These are phyloP conservation scores for Orbicella faveolata DNA, from an alignment of 64 coral and sea anemone species.

Conservation along the genomic window DNA sequence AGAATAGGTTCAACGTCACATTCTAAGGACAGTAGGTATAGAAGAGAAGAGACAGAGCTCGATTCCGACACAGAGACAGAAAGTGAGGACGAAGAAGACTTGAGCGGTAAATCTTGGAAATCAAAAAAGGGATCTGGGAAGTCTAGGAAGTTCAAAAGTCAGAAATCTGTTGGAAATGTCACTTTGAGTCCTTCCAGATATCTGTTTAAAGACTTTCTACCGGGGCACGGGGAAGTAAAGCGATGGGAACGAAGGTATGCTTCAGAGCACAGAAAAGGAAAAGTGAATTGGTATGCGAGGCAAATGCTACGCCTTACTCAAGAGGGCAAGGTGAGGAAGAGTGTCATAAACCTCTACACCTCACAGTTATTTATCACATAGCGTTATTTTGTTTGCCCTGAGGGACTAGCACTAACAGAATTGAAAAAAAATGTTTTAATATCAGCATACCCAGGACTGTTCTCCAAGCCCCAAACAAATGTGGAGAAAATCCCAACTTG, in stretches of 20 bases:
- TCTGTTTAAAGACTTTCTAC: slow-evolving; percentile 25
- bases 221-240: slow-evolving; percentile 19
- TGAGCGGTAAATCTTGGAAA: background rate
- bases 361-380: too few relatives aligned
- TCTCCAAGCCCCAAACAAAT: too few relatives aligned
- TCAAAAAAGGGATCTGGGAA: background rate
- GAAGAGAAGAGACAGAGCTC: background rate
- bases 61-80: slow-evolving; percentile 30
- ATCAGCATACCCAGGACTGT: too few relatives aligned
- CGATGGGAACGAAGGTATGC: slow-evolving; percentile 46
- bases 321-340: slow-evolving; percentile 36
- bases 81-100: slow-evolving; percentile 13
- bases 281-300: slow-evolving; percentile 70
- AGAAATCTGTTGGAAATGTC: slow-evolving; percentile 23
- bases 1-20: background rate
- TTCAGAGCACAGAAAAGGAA: slow-evolving; percentile 16
- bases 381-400: too few relatives aligned
- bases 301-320: slow-evolving; percentile 57
- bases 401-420: too few relatives aligned
- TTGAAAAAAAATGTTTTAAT: too few relatives aligned
- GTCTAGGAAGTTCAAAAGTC: background rate
- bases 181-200: slow-evolving; percentile 49
- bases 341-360: too few relatives aligned
- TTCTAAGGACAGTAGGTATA: background rate
- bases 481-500: too few relatives aligned